A percentile compares a stretch with the other conserved stretches of the same genome.
Evolutionary conservation across 2,888 invertebrate genomes (phyloP).

Genomic region (Thymelicus lineola): DNA sequence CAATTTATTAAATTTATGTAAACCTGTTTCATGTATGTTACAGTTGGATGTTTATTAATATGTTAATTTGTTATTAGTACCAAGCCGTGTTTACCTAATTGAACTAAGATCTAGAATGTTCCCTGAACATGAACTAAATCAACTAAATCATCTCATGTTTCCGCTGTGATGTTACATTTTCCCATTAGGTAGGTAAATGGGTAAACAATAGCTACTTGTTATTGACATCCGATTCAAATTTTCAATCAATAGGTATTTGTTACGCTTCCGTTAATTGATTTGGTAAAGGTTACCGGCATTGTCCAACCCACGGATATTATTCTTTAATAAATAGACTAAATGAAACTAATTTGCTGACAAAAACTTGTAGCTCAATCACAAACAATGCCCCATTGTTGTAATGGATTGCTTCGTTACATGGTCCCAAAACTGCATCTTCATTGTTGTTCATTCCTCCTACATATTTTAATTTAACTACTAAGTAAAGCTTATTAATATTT

Average conservation of each 20-base stretch:
- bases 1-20: no score
- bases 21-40: no score
- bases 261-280: conserved; percentile 49
- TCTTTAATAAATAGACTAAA: conserved; percentile 45
- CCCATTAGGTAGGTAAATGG: conserved; percentile 35
- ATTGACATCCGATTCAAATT: conserved; percentile 46
- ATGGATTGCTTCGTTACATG: conserved; percentile 70
- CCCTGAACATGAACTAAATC: conserved; percentile 46
- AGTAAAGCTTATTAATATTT: conserved; percentile 31
- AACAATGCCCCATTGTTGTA: conserved; percentile 77
- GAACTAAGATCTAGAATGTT: conserved; percentile 50
- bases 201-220: conserved; percentile 40
- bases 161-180: conserved; percentile 63
- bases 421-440: conserved; percentile 68
- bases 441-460: conserved; percentile 75
- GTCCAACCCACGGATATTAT: conserved; percentile 60
- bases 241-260: conserved; percentile 46
- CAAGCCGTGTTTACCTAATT: neutral
- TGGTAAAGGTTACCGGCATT: conserved; percentile 47
- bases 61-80: no score
- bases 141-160: conserved; percentile 73
- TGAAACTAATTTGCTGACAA: conserved; percentile 67
- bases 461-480: conserved; percentile 49
- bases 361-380: conserved; percentile 62
- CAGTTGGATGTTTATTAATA: no score